phyloP scores from a whole-genome alignment of 2,888 invertebrate genomes.

The Myathropa florea region DNA sequence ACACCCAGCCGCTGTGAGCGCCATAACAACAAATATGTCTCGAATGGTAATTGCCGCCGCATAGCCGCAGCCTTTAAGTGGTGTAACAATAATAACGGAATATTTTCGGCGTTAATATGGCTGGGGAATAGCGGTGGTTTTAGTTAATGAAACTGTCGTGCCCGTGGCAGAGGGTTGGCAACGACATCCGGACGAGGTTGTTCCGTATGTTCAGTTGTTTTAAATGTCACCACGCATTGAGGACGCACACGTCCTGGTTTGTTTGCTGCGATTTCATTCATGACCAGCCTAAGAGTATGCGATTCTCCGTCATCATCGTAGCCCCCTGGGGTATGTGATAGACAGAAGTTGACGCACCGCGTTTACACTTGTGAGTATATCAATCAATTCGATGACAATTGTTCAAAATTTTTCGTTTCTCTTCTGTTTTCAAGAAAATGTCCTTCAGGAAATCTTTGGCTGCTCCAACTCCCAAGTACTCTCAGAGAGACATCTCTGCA shows the following conservation, averaged over 20 bases:
- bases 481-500: not conserved
- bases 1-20: not conserved
- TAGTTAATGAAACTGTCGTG: slow-evolving; percentile 39
- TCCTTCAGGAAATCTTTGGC: slow-evolving; percentile 17
- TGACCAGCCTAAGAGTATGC: slow-evolving; percentile 41
- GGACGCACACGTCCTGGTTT: not conserved
- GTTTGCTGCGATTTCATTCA: not conserved
- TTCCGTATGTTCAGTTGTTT: slow-evolving; percentile 15
- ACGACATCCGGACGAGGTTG: slow-evolving; percentile 1
- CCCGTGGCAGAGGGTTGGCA: not conserved
- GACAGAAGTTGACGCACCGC: not conserved
- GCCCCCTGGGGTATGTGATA: slow-evolving; percentile 31
- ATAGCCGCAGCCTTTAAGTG: slow-evolving; percentile 24
- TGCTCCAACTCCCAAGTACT: slow-evolving; percentile 3
- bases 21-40: slow-evolving; percentile 22
- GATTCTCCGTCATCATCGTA: not conserved
- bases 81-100: slow-evolving; percentile 35
- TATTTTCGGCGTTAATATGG: slow-evolving; percentile 34
- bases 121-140: slow-evolving; percentile 4
- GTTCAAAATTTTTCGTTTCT: slow-evolving; percentile 47
- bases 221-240: not conserved
- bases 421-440: slow-evolving; percentile 52
- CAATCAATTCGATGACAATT: slow-evolving; percentile 30
- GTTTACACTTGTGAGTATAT: slow-evolving; percentile 13
- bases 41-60: slow-evolving; percentile 40